Percentiles rank a stretch among this genome's conserved stretches.
phyloP scores from a whole-genome alignment of 2,797 vertebrate genomes.

The Pempheris klunzingeri region DNA sequence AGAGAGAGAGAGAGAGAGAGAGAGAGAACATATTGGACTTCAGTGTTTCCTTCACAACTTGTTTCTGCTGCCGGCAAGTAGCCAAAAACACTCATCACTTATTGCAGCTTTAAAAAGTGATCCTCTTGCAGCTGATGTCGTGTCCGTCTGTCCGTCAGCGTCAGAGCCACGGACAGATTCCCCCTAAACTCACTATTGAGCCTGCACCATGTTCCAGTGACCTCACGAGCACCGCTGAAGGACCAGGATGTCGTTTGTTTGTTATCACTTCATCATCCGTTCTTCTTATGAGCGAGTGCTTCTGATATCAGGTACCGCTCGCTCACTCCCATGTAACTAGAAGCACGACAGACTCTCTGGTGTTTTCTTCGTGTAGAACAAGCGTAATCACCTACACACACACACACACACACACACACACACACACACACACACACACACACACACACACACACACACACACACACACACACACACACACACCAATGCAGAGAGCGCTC shows the following conservation, averaged over 20 bases:
- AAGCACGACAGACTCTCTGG: background rate
- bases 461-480: constrained; percentile 9
- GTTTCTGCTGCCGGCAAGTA: too few species aligned
- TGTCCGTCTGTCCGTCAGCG: too few species aligned
- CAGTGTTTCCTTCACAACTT: too few species aligned
- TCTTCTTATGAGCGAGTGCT: background rate
- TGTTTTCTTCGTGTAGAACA: constrained; percentile 5
- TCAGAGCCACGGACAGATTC: background rate
- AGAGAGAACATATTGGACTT: too few species aligned
- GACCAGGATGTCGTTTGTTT: background rate
- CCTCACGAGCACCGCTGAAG: background rate
- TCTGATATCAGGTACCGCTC: background rate
- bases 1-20: too few species aligned
- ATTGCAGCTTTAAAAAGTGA: too few species aligned
- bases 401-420: too few species aligned
- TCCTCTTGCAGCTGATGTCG: too few species aligned
- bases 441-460: constrained; percentile 9
- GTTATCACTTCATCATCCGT: background rate
- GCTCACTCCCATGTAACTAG: background rate
- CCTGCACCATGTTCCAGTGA: background rate
- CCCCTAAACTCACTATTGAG: too few species aligned
- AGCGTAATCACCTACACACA: background rate
- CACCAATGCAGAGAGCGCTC: constrained; percentile 16
- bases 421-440: constrained; percentile 1
- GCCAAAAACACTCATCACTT: too few species aligned